Evolutionary conservation across 2,888 invertebrate species (phyloP).

Genomic region (Petrolisthes manimaculis): DNA sequence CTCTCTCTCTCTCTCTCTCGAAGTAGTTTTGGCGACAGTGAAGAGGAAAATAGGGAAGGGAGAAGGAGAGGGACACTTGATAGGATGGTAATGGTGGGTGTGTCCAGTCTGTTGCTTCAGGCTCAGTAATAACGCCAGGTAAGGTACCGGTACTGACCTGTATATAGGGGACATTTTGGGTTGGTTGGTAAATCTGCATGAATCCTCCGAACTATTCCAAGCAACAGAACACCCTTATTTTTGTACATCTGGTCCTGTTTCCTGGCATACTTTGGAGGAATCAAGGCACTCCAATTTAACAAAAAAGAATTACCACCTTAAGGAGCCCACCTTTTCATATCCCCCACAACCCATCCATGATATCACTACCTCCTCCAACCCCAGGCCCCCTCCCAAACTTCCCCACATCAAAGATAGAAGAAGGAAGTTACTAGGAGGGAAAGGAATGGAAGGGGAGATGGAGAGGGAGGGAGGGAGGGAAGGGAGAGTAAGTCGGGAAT

Average conservation of each 20-base stretch:
- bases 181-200: too few relatives aligned
- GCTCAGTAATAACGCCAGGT: background rate
- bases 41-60: background rate
- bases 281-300: too few relatives aligned
- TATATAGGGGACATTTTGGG: constrained; percentile 11
- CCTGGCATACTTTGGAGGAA: too few relatives aligned
- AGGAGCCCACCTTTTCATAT: background rate
- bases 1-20: background rate
- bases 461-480: background rate
- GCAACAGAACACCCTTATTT: too few relatives aligned
- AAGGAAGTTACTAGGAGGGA: background rate
- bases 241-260: too few relatives aligned
- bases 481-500: background rate
- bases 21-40: background rate
- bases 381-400: background rate
- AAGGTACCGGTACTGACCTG: constrained; percentile 9
- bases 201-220: too few relatives aligned
- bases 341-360: too few relatives aligned
- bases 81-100: constrained; percentile 14
- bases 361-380: too few relatives aligned
- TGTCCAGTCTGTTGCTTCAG: background rate
- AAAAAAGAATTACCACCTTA: background rate
- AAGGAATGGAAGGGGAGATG: background rate
- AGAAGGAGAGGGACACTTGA: constrained; percentile 19
- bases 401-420: background rate